phyloP scores from a whole-genome alignment of 2,797 vertebrate genomes.

The Diplodus sargus region DNA sequence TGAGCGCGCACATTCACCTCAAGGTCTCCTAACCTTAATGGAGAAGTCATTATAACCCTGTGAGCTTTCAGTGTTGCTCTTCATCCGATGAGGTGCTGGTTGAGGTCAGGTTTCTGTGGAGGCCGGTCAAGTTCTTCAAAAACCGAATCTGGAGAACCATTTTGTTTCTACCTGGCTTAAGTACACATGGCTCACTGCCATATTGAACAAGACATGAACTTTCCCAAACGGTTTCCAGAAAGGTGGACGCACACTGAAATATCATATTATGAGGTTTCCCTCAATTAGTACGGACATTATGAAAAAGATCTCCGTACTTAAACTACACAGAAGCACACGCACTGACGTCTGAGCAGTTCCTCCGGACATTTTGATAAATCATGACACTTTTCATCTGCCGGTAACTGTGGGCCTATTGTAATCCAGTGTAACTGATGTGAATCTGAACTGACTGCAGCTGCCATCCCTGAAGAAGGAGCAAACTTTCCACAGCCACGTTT shows the following conservation, averaged over 20 bases:
- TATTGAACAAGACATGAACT: background rate
- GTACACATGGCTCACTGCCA: background rate
- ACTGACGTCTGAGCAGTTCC: background rate
- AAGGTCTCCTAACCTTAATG: background rate
- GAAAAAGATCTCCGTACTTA: background rate
- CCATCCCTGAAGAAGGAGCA: background rate
- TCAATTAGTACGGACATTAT: background rate
- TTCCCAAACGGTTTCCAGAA: background rate
- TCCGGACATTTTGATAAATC: background rate
- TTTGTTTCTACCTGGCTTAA: background rate
- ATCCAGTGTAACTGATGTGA: constrained; percentile 34
- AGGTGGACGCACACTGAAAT: background rate
- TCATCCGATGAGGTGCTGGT: background rate
- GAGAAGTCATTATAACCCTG: background rate
- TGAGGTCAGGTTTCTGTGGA: background rate
- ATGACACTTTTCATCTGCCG: constrained; percentile 8
- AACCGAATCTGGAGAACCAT: background rate
- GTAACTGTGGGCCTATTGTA: constrained; percentile 18
- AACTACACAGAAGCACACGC: background rate
- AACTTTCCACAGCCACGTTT: constrained; percentile 20
- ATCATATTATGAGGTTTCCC: background rate
- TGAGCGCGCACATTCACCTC: no score
- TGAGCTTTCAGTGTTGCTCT: background rate
- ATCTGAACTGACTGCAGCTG: constrained; percentile 18
- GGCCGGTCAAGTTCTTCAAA: background rate